A percentile compares a stretch with the other conserved stretches of the same genome.
phyloP scores from a whole-genome alignment of 1,140 invertebrate genomes.

The Drosophila kohkoa region DNA sequence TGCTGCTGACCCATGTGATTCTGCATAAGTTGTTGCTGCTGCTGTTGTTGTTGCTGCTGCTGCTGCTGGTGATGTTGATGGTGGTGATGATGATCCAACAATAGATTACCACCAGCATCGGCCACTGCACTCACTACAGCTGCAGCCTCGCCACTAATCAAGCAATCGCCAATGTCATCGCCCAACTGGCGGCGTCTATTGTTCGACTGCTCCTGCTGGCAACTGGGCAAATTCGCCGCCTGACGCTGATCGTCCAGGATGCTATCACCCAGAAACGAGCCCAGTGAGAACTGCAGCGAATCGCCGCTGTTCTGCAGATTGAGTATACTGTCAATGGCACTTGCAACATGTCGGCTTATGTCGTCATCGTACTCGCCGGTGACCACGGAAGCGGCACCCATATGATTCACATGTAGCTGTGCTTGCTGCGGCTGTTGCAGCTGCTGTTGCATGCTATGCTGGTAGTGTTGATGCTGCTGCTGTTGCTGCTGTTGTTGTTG shows the following conservation, averaged over 20 bases:
- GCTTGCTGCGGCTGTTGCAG: constrained; percentile 71
- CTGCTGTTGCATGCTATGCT: constrained; percentile 69
- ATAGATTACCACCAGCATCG: constrained; percentile 56
- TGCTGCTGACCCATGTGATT: constrained; percentile 47
- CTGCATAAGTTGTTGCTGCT: constrained; percentile 66
- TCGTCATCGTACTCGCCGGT: constrained; percentile 86
- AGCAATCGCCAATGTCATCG: constrained; percentile 81
- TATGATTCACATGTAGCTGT: constrained; percentile 72
- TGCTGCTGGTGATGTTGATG: constrained; percentile 61
- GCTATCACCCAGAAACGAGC: constrained; percentile 79
- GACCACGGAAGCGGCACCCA: constrained; percentile 48
- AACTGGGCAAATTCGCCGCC: constrained; percentile 62
- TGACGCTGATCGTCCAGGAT: constrained; percentile 77
- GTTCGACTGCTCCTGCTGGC: constrained; percentile 68
- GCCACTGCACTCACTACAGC: constrained; percentile 56
- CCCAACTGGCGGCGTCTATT: constrained; percentile 68
- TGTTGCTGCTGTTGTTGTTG: constrained; percentile 63
- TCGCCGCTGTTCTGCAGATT: constrained; percentile 87
- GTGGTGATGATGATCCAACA: constrained; percentile 68
- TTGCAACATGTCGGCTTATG: constrained; percentile 91
- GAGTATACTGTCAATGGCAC: constrained; percentile 91
- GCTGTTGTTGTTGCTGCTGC: constrained; percentile 58
- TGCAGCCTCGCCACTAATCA: constrained; percentile 74
- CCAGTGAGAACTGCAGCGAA: constrained; percentile 80
- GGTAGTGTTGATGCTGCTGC: constrained; percentile 52